A percentile compares a stretch with the other conserved stretches of the same genome.
phyloP scores from a whole-genome alignment of 2,888 invertebrate species.

The Corbicula japonica region DNA sequence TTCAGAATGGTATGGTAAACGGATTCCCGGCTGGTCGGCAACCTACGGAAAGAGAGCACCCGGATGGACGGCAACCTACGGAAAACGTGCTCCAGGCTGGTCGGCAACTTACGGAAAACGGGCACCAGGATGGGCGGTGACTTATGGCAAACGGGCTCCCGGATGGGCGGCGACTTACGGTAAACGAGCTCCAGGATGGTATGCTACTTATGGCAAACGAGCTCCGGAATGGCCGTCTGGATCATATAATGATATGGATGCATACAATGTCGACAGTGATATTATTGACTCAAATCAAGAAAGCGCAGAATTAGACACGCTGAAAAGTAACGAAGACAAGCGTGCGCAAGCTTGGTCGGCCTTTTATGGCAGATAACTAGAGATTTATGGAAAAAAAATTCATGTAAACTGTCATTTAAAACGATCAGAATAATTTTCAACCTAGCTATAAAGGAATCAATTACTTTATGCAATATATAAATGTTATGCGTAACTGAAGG shows the following conservation, averaged over 20 bases:
- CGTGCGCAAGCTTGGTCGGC: constrained; percentile 35
- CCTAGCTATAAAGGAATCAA: no score
- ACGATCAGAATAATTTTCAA: no score
- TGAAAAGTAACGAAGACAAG: no score
- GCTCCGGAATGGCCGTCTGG: constrained; percentile 37
- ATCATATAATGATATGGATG: no score
- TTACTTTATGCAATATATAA: no score
- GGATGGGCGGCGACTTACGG: constrained; percentile 36
- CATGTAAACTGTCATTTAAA: no score
- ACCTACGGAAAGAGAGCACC: constrained; percentile 47
- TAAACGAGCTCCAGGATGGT: constrained; percentile 39
- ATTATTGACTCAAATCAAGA: no score
- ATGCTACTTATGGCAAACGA: constrained; percentile 46
- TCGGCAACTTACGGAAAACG: constrained; percentile 46
- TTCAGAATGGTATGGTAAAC: constrained; percentile 39
- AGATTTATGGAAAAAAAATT: no score
- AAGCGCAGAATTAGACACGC: no score
- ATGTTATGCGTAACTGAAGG: no score
- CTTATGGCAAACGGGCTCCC: constrained; percentile 39
- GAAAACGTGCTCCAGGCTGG: constrained; percentile 51
- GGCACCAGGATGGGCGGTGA: constrained; percentile 21
- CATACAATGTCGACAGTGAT: no score
- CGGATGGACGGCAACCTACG: constrained; percentile 28
- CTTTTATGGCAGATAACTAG: constrained; percentile 43
- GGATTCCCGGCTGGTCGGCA: constrained; percentile 44